Evolutionary conservation across 2,797 vertebrate species (phyloP).

Genomic region (Antrozous pallidus): DNA sequence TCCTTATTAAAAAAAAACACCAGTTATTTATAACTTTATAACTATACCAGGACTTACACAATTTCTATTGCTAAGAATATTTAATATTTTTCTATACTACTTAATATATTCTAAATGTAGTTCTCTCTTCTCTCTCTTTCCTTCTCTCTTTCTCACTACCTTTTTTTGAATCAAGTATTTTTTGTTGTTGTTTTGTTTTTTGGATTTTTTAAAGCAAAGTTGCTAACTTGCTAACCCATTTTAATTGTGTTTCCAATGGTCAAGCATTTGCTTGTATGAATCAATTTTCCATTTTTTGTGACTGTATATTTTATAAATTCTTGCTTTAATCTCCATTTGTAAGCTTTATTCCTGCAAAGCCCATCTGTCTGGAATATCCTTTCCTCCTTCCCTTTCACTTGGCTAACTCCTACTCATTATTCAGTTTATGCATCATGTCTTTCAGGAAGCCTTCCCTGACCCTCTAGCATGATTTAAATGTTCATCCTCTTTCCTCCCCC

Average conservation of each 20-base stretch:
- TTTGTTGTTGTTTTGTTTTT: neutral
- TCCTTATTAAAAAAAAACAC: too few relatives aligned
- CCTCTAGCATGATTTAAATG: conserved; percentile 59
- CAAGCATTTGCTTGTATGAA: conserved; percentile 32
- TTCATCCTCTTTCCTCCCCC: conserved; percentile 56
- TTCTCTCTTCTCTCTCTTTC: neutral
- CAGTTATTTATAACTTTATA: neutral
- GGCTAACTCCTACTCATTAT: conserved; percentile 73
- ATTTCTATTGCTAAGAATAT: conserved; percentile 39
- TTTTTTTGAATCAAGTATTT: neutral
- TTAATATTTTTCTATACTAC: neutral
- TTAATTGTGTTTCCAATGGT: conserved; percentile 42
- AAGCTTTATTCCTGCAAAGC: conserved; percentile 47
- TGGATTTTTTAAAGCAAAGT: neutral
- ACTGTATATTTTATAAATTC: conserved; percentile 43
- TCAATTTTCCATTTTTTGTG: conserved; percentile 45
- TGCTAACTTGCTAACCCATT: conserved; percentile 8
- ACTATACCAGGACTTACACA: neutral
- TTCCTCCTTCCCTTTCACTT: conserved; percentile 38
- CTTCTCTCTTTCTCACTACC: neutral
- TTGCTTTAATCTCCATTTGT: conserved; percentile 44
- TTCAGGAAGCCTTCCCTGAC: conserved; percentile 61
- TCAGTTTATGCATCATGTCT: conserved; percentile 67
- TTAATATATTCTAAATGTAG: neutral
- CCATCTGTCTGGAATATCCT: conserved; percentile 52